Evolutionary conservation across 1,140 invertebrate genomes (phyloP), one percentile per base, ranked within the genome.

Genomic region (Bombus waltoni): DNA sequence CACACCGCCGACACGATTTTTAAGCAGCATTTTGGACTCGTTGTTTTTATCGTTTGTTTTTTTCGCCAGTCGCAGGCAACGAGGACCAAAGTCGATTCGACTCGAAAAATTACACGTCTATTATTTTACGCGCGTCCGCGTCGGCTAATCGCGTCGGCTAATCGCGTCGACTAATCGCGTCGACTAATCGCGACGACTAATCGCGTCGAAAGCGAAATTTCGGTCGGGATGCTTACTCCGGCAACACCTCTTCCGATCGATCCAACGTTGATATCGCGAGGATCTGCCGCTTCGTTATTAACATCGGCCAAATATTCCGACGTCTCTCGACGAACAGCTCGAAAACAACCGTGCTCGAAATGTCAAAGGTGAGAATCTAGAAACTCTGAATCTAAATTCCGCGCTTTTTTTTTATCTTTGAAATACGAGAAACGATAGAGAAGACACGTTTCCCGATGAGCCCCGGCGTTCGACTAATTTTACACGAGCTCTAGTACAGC

Each of bases 101-200:
- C 47, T 53, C 42, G 81, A 83, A 77, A 77, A 77, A 77, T 83
- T 77, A 77, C 44, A 38, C 74, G 74, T 83, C 73, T 70, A 57
- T 83, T 77, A 83, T 83, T 70, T 77, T 32, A 32, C 62, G 8
- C 57, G 44, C 40, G 44, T 76, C 62, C 47, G 32, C 25, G 71
- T 74, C 59, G 72, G 40, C 18, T 47, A 35, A 47, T 47, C 47
- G 71, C 59, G 18, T 62, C 28, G 9, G n/a, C 11, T 47, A 47
- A 72, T 81, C 47, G 32, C 25, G 71, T 74, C 59, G 72, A n/a
- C 18, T 47, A 35, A 47, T 47, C 57, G 44, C 40, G 44, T 76
- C 62, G 32, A 32, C 32, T 32, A 32, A 32, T 32, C 32, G 32
- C 32, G 32, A 0, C 32, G 44, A 47, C 11, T 47, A 47, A 72